Base-by-base conservation (phyloP, 1,140 invertebrate species). In the Aphaenogaster floridana region DNA sequence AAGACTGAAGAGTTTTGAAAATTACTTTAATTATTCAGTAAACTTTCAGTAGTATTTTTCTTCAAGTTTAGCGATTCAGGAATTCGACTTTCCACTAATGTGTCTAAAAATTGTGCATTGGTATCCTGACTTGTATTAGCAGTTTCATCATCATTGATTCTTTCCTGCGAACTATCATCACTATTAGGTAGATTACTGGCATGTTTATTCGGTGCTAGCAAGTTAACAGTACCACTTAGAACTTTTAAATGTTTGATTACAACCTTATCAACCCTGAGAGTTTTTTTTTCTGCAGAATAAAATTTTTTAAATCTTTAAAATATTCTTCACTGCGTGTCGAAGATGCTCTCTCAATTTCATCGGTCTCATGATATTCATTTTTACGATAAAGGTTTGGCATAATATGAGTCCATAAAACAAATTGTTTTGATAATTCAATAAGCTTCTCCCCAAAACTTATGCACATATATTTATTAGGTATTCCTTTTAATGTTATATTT, bases 171-270 rank as follows among this genome's bases (percentile, higher is more conserved):
- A 64, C 61, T 34, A 63, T 63, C 28, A 64, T 64, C 52, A n/a
- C 1, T 64, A 34, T 11, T 64, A 64, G 61, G 11, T 64, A 36
- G 11, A 36, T 64, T 36, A 64, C 61, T 64, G 61, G 2, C 17
- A 0, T 64, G 61, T 64, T 64, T 64, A 13, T 64, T 64, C 5
- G 34, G 13, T 64, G 61, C 28, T 64, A 64, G 28, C 61, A 64
- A 64, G 61, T 64, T 64, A 36, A 36, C 61, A 36, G 61, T 64
- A 64, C 61, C 61, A 63, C 61, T 64, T 64, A 64, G 11, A 64
- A 36, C 34, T 64, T 64, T 64, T 36, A 64, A 64, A 64, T 64
- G 61, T 13, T 64, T 13, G 61, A 63, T 11, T 63, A 63, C 34
- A 64, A 64, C 61, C 4, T 64, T 64, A 64, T 64, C 61, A 36